These are phyloP conservation scores for Lepidocyrtoides sp. DNA, from an alignment of 2,888 invertebrate genomes.

Conservation along the genomic window DNA sequence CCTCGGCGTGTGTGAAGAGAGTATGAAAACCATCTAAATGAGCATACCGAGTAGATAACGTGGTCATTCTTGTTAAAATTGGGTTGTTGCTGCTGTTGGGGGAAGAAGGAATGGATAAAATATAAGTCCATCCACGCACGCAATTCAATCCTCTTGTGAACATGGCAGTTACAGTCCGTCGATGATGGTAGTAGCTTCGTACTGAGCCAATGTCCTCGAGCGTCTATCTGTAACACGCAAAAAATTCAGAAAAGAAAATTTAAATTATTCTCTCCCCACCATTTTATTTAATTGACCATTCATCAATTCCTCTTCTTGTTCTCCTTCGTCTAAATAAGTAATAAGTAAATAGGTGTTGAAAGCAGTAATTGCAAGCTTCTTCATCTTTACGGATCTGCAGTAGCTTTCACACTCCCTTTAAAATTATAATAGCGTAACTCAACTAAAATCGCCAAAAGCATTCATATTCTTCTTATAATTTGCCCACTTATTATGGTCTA, in stretches of 20 bases:
- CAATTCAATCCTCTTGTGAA: constrained; percentile 19
- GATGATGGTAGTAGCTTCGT: background rate
- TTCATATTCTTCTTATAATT: background rate
- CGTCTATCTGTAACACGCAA: constrained; percentile 21
- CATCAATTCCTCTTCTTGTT: background rate
- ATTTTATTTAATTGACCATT: constrained; percentile 35
- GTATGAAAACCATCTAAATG: background rate
- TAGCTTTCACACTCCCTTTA: no score
- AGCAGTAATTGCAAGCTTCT: no score
- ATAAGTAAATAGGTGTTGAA: constrained; percentile 3
- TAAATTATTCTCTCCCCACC: constrained; percentile 20
- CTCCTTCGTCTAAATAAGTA: background rate
- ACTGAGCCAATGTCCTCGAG: background rate
- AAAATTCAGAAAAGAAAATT: constrained; percentile 4
- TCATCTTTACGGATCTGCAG: background rate
- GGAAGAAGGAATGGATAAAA: background rate
- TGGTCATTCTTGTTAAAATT: background rate
- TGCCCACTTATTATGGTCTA: background rate
- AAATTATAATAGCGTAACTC: background rate
- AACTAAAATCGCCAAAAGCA: background rate
- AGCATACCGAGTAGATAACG: background rate
- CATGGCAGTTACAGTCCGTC: no score
- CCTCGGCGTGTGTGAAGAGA: background rate
- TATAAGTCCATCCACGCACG: background rate
- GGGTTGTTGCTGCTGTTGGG: no score